Evolutionary conservation across 2,113 vertebrate species (phyloP).

Genomic region (Emydocephalus ijimae): DNA sequence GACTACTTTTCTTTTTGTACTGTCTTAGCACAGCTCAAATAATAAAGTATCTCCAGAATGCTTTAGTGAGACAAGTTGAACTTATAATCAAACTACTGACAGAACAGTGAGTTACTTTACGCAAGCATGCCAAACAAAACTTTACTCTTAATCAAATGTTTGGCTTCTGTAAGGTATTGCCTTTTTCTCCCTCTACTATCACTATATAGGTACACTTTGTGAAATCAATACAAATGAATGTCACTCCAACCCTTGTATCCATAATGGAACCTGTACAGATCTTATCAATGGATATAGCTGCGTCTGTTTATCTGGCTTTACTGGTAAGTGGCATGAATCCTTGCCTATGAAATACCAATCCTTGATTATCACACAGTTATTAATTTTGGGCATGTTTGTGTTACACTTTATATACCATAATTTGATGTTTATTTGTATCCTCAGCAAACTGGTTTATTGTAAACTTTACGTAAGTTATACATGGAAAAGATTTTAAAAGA

Average conservation of each 20-base stretch:
- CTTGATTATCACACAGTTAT: slow-evolving; percentile 6
- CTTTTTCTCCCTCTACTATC: neutral
- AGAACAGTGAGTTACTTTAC: slow-evolving; percentile 30
- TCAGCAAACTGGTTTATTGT: slow-evolving; percentile 32
- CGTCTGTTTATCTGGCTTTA: slow-evolving; percentile 69
- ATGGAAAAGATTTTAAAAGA: slow-evolving; percentile 28
- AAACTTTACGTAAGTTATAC: slow-evolving; percentile 41
- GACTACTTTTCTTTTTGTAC: neutral
- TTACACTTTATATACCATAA: slow-evolving; percentile 41
- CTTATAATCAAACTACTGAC: neutral
- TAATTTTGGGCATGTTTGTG: slow-evolving; percentile 22
- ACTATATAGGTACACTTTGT: slow-evolving; percentile 67
- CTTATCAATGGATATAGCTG: slow-evolving; percentile 67
- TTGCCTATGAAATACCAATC: neutral
- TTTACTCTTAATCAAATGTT: slow-evolving; percentile 27
- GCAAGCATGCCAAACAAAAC: slow-evolving; percentile 28
- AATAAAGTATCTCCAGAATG: neutral
- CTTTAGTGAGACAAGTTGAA: neutral
- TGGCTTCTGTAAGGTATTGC: slow-evolving; percentile 12
- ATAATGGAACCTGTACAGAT: slow-evolving; percentile 71
- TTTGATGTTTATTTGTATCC: slow-evolving; percentile 49
- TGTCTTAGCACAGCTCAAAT: slow-evolving; percentile 20
- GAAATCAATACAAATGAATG: slow-evolving; percentile 78
- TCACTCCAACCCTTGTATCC: slow-evolving; percentile 69
- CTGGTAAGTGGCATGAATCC: slow-evolving; percentile 60